These are phyloP conservation scores for Halisarca cf. caerulea DNA, from an alignment of 37 sponge, comb jelly and placozoan genomes.

Conservation along the genomic window DNA sequence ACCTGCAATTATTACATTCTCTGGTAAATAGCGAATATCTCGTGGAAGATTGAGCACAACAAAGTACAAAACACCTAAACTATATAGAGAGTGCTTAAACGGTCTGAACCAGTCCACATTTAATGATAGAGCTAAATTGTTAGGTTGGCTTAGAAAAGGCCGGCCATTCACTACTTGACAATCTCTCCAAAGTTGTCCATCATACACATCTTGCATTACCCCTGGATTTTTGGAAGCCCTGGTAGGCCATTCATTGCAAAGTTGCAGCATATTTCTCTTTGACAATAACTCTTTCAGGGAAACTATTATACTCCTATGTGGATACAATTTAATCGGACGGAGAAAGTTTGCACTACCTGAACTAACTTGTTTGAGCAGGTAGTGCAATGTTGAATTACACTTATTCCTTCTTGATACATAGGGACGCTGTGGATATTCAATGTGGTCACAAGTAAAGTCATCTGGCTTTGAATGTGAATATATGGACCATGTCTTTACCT, in stretches of 20 bases:
- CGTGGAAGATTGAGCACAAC: conserved; percentile 34
- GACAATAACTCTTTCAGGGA: conserved; percentile 18
- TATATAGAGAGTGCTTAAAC: conserved; percentile 24
- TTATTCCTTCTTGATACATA: not conserved
- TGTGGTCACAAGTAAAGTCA: not conserved
- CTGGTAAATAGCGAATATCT: conserved; percentile 6
- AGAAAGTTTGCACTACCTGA: not conserved
- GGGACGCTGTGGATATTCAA: conserved; percentile 41
- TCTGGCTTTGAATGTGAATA: not conserved
- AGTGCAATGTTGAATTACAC: conserved; percentile 20
- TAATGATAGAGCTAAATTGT: conserved; percentile 33
- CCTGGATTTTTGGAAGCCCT: not conserved
- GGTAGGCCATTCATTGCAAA: conserved; percentile 44
- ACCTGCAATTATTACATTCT: conserved; percentile 46
- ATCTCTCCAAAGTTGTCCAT: conserved; percentile 52
- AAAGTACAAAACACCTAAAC: conserved; percentile 18
- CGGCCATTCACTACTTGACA: not conserved
- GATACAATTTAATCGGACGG: conserved; percentile 25
- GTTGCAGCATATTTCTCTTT: conserved; percentile 25
- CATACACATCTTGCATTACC: conserved; percentile 42
- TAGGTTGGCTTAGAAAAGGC: conserved; percentile 4
- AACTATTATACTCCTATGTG: conserved; percentile 10
- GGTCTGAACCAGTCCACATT: conserved; percentile 60
- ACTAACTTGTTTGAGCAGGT: not conserved
- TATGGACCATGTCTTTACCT: not conserved